Evolutionary conservation across 2,888 invertebrate species (phyloP).

Genomic region (Leucophora obtusa): DNA sequence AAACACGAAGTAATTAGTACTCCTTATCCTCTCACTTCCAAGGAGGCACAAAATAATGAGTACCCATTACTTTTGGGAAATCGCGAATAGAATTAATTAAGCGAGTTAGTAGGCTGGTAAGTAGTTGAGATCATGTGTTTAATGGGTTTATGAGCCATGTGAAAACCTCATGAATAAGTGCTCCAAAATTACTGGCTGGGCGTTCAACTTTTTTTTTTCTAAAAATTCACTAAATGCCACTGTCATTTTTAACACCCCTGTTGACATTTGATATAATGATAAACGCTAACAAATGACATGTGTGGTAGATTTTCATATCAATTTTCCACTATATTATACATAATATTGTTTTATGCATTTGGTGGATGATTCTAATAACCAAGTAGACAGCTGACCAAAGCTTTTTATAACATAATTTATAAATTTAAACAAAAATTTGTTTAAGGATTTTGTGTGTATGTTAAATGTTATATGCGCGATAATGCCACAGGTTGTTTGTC

Average conservation of each 20-base stretch:
- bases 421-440: constrained; percentile 40
- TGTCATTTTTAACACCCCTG: constrained; percentile 29
- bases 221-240: constrained; percentile 1
- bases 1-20: no score
- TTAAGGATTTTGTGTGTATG: constrained; percentile 10
- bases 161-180: no score
- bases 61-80: no score
- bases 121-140: no score
- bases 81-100: no score
- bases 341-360: constrained; percentile 25
- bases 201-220: neutral
- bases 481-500: constrained; percentile 61
- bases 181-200: no score
- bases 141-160: no score
- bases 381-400: constrained; percentile 3
- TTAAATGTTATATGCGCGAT: constrained; percentile 31
- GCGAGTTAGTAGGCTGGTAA: no score
- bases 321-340: neutral
- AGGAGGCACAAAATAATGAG: no score
- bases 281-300: constrained; percentile 46
- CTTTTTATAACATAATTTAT: constrained; percentile 57
- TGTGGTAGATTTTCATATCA: constrained; percentile 28
- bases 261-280: constrained; percentile 46
- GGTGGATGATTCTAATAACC: constrained; percentile 26
- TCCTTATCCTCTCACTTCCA: no score